Conservation (phyloP, 2,797 vertebrate genomes). For the Lithobates sylvaticus region DNA sequence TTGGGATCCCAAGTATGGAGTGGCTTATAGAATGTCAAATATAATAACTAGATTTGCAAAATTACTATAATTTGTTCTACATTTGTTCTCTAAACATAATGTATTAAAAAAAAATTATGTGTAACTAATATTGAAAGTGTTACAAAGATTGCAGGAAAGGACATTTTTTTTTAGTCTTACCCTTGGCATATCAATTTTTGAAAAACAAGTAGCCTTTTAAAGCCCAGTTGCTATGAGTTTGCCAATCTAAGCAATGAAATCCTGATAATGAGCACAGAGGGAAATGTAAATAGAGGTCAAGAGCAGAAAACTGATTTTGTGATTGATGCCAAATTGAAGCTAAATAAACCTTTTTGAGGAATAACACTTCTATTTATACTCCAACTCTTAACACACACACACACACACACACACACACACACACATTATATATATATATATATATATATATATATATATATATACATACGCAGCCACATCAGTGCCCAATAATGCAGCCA, state of each 20-base stretch:
- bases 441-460: too few species aligned
- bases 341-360: background rate
- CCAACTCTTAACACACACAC: background rate
- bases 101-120: too few species aligned
- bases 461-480: too few species aligned
- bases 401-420: too few species aligned
- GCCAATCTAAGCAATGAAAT: slow-evolving; percentile 37
- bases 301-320: background rate
- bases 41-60: too few species aligned
- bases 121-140: background rate
- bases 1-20: too few species aligned
- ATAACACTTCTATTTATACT: background rate
- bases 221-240: slow-evolving; percentile 22
- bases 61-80: too few species aligned
- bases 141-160: background rate
- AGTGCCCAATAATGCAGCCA: too few species aligned
- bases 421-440: too few species aligned
- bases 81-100: too few species aligned
- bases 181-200: slow-evolving; percentile 30
- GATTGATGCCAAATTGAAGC: background rate
- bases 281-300: slow-evolving; percentile 41
- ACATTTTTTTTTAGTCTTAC: background rate
- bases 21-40: too few species aligned
- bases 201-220: slow-evolving; percentile 9
- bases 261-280: slow-evolving; percentile 15